Evolutionary conservation across 2,113 vertebrate species (phyloP), one percentile per base, ranked within the genome.

Genomic region (Ivindomyrus marchei): DNA sequence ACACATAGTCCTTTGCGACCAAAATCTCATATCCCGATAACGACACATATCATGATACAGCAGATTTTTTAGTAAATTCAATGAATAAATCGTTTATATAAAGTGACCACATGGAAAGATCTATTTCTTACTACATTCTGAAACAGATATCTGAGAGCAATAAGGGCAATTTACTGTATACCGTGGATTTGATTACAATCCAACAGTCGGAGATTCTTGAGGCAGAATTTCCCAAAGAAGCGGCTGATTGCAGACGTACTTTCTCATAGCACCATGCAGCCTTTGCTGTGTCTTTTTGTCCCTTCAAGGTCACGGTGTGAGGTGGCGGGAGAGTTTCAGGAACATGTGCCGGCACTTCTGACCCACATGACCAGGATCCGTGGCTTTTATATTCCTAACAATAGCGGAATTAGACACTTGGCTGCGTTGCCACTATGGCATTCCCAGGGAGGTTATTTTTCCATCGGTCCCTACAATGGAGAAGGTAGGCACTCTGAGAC

Each of bases 401-500:
- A 89, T 49, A 74, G 88, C 3, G 62, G 62, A 74, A 89, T 89
- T 77, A 49, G 62, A 47, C 88, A 31, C 58, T 74, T 89, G 46
- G 88, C 62, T 74, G 62, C 62, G 46, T 74, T 62, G 24, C 6
- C 6, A 36, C 58, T 46, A 77, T 74, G 21, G 31, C 10, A 45
- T 89, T 74, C 46, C 56, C 21, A 45, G 0, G 24, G 88, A 88
- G 56, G 2, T 77, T 42, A 80, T 80, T 80, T 74, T 74, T 74
- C 46, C 66, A 89, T 50, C 0, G 47, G 19, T 50, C 31, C 15
- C 46, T 7, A 49, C 42, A 89, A 74, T 49, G 46, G 46, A 89
- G 24, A 27, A 31, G 24, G 47, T 19, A 17, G n/a, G 88, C 45
- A 7, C n/a, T 70, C 45, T 39, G 45, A 27, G 46, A 74, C 11